Evolutionary conservation across 2,113 vertebrate species (phyloP), one percentile per base, ranked within the genome.

Genomic region (Tychaedon coryphoeus): DNA sequence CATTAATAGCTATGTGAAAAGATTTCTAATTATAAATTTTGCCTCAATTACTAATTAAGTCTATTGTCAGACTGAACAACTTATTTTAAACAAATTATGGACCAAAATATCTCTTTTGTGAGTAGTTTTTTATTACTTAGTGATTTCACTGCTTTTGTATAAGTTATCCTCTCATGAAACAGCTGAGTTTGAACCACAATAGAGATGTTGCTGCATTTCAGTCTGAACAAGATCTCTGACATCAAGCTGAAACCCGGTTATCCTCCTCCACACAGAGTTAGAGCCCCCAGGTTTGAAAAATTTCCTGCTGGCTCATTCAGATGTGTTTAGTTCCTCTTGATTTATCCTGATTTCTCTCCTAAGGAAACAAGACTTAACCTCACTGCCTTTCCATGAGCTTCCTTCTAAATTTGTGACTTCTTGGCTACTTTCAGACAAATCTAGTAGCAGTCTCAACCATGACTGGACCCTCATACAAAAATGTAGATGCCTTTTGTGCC

Each of bases 11-110:
- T 42, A 8, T 77, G 65, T 94, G 92, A 96, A 93, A 96, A 93
- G 88, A 95, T 86, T 93, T 94, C 92, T 96, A 96, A 97, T 97
- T 96, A 92, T 92, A 91, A 97, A 86, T 73, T 96, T 95, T 28
- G 13, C 14, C 86, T 95, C 83, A 96, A 90, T 95, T 96, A 61
- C 93, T 96, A 92, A 97, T 97, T 94, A 95, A 87, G 50, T 58
- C 88, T 92, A 95, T 96, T 95, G 92, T 95, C 73, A 88, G 84
- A 73, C 64, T 40, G 92, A 93, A 76, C 19, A 94, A 92, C 64
- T 93, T 93, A 29, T 90, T 88, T 91, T 86, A 96, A 97, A 96
- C 80, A 96, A 96, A 96, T 95, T 90, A 95, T 85, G 82, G 83
- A 92, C 88, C 53, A 95, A 95, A 96, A 94, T 96, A 95, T 72